Percentiles rank a stretch among this genome's conserved stretches.
Conservation (phyloP, 1,140 invertebrate species). For the Papilio aristodemus region DNA sequence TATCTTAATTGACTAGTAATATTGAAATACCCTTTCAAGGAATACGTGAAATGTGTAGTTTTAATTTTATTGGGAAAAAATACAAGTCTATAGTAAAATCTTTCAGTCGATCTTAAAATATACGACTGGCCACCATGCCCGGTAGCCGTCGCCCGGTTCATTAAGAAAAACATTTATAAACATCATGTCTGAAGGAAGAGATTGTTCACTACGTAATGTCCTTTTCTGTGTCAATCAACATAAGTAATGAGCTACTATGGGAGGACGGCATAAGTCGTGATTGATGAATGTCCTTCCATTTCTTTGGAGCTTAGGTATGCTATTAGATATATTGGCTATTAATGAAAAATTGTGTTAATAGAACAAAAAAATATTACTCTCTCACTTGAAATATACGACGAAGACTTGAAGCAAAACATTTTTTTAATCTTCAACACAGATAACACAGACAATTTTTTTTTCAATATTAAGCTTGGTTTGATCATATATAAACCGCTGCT, state of each 20-base stretch:
- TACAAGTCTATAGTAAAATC: background rate
- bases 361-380: background rate
- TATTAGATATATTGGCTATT: slow-evolving; percentile 19
- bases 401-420: too few relatives aligned
- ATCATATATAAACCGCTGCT: background rate
- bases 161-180: slow-evolving; percentile 9
- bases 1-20: too few relatives aligned
- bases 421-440: too few relatives aligned
- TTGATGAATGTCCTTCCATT: slow-evolving; percentile 29
- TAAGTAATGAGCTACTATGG: slow-evolving; percentile 31
- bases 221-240: slow-evolving; percentile 30
- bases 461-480: background rate
- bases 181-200: slow-evolving; percentile 9
- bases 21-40: too few relatives aligned
- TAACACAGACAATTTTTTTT: too few relatives aligned
- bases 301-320: slow-evolving; percentile 32
- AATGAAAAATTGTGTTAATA: slow-evolving; percentile 10
- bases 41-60: too few relatives aligned
- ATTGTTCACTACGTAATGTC: slow-evolving; percentile 25
- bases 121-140: background rate
- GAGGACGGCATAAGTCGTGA: slow-evolving; percentile 29
- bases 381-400: background rate
- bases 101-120: background rate
- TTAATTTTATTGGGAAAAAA: background rate
- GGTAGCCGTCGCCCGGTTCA: background rate